A percentile compares a stretch with the other conserved stretches of the same genome.
These are phyloP conservation scores for Palythoa grandis DNA, from an alignment of 92 coral and sea anemone species.

Conservation along the genomic window DNA sequence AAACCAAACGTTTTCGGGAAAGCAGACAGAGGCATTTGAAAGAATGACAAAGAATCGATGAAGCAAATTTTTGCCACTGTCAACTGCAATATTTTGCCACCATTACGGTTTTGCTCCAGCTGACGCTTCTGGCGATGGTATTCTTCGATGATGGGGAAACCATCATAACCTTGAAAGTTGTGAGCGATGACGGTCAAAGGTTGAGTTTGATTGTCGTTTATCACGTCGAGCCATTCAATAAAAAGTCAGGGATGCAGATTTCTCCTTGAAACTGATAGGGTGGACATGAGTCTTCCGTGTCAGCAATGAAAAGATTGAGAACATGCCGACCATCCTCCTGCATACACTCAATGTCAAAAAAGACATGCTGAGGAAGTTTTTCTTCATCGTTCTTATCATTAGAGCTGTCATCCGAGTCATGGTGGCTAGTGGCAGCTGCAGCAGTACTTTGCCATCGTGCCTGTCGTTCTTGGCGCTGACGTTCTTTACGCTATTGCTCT, in stretches of 20 bases:
- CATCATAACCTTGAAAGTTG: too few relatives aligned
- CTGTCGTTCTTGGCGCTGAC: too few relatives aligned
- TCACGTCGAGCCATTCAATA: background rate
- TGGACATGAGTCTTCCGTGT: background rate
- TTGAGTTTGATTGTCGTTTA: too few relatives aligned
- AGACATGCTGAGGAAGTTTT: background rate
- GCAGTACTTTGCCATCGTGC: background rate
- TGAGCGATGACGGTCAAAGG: too few relatives aligned
- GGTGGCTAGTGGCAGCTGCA: background rate
- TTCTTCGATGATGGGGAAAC: too few relatives aligned
- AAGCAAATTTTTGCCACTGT: background rate
- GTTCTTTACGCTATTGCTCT: too few relatives aligned
- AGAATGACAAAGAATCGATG: too few relatives aligned
- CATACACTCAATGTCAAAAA: background rate
- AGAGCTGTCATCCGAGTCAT: background rate
- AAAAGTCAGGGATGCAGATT: background rate
- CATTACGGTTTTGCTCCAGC: background rate
- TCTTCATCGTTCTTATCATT: background rate
- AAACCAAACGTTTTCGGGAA: too few relatives aligned
- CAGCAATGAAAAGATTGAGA: background rate
- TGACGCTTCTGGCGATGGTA: background rate
- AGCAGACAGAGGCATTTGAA: too few relatives aligned
- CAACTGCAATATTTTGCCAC: too few relatives aligned
- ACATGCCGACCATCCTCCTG: background rate
- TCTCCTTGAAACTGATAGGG: background rate